Conservation (phyloP, 2,113 vertebrate species). For the Tympanuchus pallidicinctus region DNA sequence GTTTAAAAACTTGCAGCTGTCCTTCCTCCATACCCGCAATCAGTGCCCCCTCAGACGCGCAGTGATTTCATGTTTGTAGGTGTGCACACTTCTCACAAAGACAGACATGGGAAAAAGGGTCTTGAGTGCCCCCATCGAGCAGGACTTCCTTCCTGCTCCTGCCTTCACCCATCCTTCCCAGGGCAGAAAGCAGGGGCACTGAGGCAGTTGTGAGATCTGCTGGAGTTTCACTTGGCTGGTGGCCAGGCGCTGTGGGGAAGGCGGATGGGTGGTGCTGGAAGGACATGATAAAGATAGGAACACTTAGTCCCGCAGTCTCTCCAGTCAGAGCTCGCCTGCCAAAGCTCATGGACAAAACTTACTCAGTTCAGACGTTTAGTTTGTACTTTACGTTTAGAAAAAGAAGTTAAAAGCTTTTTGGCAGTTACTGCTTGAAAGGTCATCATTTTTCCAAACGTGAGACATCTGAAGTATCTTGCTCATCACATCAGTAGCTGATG, state of each 20-base stretch:
- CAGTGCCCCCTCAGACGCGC: neutral
- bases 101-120: neutral
- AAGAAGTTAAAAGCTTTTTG: neutral
- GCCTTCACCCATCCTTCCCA: neutral
- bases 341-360: rapidly evolving
- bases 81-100: rapidly evolving
- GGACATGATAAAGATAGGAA: neutral
- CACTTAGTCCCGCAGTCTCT: neutral
- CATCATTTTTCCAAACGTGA: neutral
- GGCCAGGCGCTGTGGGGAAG: neutral
- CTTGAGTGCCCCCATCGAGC: neutral
- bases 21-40: neutral
- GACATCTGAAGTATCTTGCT: neutral
- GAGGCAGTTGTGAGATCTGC: neutral
- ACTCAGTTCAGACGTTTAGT: neutral
- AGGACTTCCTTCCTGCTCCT: neutral
- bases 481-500: neutral
- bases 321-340: neutral
- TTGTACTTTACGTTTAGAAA: neutral
- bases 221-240: neutral
- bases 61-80: neutral
- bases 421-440: neutral
- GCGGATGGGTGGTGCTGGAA: neutral
- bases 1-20: slow-evolving; percentile 2
- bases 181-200: rapidly evolving